A percentile compares a stretch with the other conserved stretches of the same genome.
phyloP scores from a whole-genome alignment of 2,888 invertebrate species.

The Gymnocheta viridis region DNA sequence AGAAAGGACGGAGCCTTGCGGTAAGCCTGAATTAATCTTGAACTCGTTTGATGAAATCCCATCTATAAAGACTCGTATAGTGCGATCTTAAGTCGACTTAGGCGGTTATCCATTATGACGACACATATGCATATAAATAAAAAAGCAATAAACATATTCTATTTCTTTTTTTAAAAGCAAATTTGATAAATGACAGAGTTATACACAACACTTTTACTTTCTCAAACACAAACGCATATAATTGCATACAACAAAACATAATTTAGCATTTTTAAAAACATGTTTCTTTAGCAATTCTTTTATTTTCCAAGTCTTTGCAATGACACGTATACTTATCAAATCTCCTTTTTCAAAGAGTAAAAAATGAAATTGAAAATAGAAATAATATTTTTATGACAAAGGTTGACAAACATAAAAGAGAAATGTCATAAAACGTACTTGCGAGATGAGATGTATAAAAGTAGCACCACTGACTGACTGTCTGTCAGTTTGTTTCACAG shows the following conservation, averaged over 20 bases:
- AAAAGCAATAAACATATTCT: neutral
- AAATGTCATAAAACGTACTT: conserved; percentile 64
- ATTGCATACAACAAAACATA: neutral
- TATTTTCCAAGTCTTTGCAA: conserved; percentile 18
- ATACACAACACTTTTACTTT: conserved; percentile 42
- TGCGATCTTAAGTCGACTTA: too few relatives aligned
- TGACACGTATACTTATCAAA: conserved; percentile 29
- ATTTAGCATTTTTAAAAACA: conserved; percentile 7
- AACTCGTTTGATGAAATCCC: too few relatives aligned
- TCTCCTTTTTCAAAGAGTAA: neutral
- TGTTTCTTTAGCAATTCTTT: neutral
- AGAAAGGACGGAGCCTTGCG: too few relatives aligned
- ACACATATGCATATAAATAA: neutral
- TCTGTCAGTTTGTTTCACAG: conserved; percentile 8
- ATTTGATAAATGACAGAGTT: neutral
- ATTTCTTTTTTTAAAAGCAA: neutral
- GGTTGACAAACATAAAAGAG: conserved; percentile 46
- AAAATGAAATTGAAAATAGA: neutral
- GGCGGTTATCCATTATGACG: too few relatives aligned
- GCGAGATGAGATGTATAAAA: conserved; percentile 31
- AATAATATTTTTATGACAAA: conserved; percentile 53
- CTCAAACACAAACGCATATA: neutral
- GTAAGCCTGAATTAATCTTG: too few relatives aligned
- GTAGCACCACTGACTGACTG: neutral
- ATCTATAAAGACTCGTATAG: too few relatives aligned